Base-by-base conservation (phyloP, 92 coral and sea anemone species). In the Porites evermanni region DNA sequence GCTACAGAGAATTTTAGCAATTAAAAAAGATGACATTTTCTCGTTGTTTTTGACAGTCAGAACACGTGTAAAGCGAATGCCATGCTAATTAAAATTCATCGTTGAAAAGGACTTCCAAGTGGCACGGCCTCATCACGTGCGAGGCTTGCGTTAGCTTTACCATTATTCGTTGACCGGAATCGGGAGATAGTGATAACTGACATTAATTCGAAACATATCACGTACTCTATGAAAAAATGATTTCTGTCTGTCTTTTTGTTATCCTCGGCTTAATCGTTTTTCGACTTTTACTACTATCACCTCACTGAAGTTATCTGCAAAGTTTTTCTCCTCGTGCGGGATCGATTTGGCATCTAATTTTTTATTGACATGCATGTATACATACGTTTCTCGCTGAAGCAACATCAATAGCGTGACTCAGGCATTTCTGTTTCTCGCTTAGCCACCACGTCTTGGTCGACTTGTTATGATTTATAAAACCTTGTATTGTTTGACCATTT, bases 1-100 rank as follows among this genome's bases (percentile, higher is more conserved):
- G 51, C 13, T 10, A 44, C 17, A 17, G 52, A n/a, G 60, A 72
- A 51, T 72, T 2, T 21, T 20, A 8, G 53, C 64, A 61, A 29
- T 61, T 32, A 78, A 70, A 12, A 23, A 78, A 16, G 26, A 12
- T 60, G 32, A 78, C 70, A 59, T 11, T 26, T 82, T 19, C 56
- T 68, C 12, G 71, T 10, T 73, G 26, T 65, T 68, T 69, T 24
- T 60, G 24, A 64, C 24, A 64, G 7, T 23, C 16, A 12, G 63
- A 1, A 32, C 87, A 83, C 87, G 87, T 83, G 87, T 50, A 38
- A 12, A 10, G 73, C 64, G 87, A 83, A 53, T 83, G 87, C 64
- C 19, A 7, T 3, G 53, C 80, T 83, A 11, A 73, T 83, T 83
- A 17, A 74, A 73, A 83, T 83, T 73, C 87, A 61, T 50, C 18